Evolutionary conservation across 2,113 vertebrate species (phyloP).

Genomic region (Strix uralensis): DNA sequence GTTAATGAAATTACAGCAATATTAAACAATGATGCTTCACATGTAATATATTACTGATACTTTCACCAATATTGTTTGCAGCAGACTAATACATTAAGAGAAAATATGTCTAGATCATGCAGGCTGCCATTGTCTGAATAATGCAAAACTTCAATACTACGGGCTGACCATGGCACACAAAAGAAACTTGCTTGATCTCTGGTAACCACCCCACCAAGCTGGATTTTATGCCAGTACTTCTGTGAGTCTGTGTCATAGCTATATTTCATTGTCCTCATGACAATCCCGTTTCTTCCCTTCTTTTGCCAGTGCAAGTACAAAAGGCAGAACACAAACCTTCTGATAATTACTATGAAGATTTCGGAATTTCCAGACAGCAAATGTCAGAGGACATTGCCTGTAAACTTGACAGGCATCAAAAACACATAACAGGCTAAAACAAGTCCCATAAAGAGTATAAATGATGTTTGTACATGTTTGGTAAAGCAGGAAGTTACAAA

Average conservation of each 20-base stretch:
- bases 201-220: neutral
- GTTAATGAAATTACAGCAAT: neutral
- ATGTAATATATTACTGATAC: neutral
- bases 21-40: neutral
- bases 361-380: neutral
- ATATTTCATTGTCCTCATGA: neutral
- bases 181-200: neutral
- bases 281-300: neutral
- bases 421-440: neutral
- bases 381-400: neutral
- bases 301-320: fast-evolving
- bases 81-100: neutral
- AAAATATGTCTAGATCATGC: neutral
- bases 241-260: neutral
- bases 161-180: neutral
- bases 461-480: neutral
- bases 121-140: neutral
- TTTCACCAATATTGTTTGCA: neutral
- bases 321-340: neutral
- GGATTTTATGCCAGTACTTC: neutral
- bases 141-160: neutral
- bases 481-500: neutral
- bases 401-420: neutral
- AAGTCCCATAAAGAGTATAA: neutral
- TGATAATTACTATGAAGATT: neutral